phyloP scores from a whole-genome alignment of 30 jellyfish, hydroid and myxozoan species.

The Hydra vulgaris region DNA sequence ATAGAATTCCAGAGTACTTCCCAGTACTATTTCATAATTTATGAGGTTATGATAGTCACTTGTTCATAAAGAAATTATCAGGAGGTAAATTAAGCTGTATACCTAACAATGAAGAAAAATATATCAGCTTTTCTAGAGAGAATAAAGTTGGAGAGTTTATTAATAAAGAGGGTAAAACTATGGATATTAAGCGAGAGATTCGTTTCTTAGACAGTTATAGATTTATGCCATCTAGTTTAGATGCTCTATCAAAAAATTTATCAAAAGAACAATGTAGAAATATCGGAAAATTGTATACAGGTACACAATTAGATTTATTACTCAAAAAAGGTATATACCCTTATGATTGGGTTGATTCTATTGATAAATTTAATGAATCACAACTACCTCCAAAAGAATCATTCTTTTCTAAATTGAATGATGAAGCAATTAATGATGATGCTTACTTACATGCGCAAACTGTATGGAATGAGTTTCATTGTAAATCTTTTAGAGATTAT shows the following conservation, averaged over 20 bases:
- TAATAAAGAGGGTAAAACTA: background rate
- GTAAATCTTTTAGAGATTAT: background rate
- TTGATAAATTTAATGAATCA: background rate
- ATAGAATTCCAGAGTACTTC: slow-evolving; percentile 8
- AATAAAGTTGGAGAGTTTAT: background rate
- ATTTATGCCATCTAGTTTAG: background rate
- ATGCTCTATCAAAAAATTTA: background rate
- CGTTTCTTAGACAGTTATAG: background rate
- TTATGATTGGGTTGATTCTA: background rate
- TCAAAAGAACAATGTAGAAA: background rate
- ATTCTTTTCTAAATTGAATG: background rate
- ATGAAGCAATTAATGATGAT: background rate
- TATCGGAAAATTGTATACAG: background rate
- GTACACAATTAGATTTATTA: background rate
- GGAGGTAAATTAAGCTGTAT: background rate
- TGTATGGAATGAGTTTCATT: background rate
- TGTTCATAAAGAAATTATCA: slow-evolving; percentile 17
- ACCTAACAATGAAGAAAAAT: slow-evolving; percentile 4
- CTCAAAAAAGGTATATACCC: background rate
- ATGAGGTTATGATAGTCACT: slow-evolving; percentile 44
- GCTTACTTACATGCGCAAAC: background rate
- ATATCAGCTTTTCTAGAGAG: background rate
- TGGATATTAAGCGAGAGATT: background rate
- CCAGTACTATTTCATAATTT: slow-evolving; percentile 34
- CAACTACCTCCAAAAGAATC: background rate